Conservation (phyloP, 92 coral and sea anemone genomes). For the Nematostella vectensis region DNA sequence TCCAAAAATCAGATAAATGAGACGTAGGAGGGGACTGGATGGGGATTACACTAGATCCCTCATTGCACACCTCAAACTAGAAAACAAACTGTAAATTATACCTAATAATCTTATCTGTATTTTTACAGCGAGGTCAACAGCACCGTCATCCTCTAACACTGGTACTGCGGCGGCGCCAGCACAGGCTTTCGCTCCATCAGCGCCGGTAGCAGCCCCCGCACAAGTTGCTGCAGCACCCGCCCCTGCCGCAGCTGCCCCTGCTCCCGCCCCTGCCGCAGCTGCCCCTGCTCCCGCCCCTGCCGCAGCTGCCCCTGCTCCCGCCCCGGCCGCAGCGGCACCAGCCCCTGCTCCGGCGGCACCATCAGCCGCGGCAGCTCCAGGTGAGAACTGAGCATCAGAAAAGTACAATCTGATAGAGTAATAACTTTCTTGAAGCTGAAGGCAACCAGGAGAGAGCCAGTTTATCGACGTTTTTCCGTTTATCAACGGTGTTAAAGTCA, state of each 20-base stretch:
- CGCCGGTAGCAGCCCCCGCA: conserved; percentile 39
- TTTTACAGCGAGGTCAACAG: neutral
- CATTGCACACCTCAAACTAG: no score
- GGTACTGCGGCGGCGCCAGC: conserved; percentile 31
- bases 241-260: conserved; percentile 14
- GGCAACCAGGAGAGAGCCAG: no score
- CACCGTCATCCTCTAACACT: no score
- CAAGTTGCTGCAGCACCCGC: conserved; percentile 28
- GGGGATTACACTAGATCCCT: no score
- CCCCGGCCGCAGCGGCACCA: conserved; percentile 36
- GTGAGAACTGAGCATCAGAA: conserved; percentile 11
- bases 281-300: conserved; percentile 18
- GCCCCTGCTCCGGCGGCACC: conserved; percentile 42
- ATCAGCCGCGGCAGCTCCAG: conserved; percentile 18
- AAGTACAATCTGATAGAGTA: conserved; percentile 1
- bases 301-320: conserved; percentile 15
- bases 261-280: conserved; percentile 21
- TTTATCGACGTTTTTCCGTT: no score
- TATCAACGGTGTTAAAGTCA: no score
- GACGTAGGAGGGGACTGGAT: no score
- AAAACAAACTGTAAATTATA: neutral
- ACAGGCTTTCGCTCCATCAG: conserved; percentile 32
- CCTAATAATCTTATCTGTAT: neutral
- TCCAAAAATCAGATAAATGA: no score
- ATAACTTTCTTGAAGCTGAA: no score